Evolutionary conservation across 2,797 vertebrate genomes (phyloP), one percentile per base, ranked within the genome.

Genomic region (Pipistrellus pipistrellus): DNA sequence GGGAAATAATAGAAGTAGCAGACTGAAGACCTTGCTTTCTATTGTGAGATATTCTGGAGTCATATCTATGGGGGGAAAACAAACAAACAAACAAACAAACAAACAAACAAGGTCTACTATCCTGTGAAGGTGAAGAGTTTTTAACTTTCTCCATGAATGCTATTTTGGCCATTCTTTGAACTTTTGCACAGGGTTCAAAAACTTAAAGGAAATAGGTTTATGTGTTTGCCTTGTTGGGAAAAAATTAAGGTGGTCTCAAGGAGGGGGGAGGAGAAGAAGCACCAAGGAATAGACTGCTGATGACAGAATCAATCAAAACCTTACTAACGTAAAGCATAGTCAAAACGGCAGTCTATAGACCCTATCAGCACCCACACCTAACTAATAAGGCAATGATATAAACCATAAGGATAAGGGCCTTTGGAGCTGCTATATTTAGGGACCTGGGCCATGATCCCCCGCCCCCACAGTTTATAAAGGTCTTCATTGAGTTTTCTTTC

Each of bases 301-400:
- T 18, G 15, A 77, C 0, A 46, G 9, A 75, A 66, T 25, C 38
- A 41, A 21, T 69, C 4, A 27, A 88, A 69, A 32, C 9, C 13
- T 38, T 72, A 25, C 4, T 25, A 46, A 32, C 25, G 21, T 83
- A 55, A 95, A 71, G 7, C 4, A 38, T 0, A 30, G 32, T 68
- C 15, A 75, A 51, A 17, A 72, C 18, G 3, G 21, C 18, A 25
- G 44, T 72, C 13, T 44, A 6, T 9, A 57, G 8, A 27, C 53
- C 7, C 8, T 18, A 1, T 27, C 1, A 48, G 27, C 2, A 83
- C 5, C 3, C 5, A n/a, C 30, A 17, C 2, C 92, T 75, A 90
- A 88, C 66, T 69, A 72, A 96, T 82, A 75, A 13, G 20, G 15
- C 4, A 35, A 10, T 30, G 73, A 68, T 48, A 38, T 90, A 85